These are phyloP conservation scores for Trimorus sp. DNA, from an alignment of 2,888 invertebrate species.

Conservation along the genomic window DNA sequence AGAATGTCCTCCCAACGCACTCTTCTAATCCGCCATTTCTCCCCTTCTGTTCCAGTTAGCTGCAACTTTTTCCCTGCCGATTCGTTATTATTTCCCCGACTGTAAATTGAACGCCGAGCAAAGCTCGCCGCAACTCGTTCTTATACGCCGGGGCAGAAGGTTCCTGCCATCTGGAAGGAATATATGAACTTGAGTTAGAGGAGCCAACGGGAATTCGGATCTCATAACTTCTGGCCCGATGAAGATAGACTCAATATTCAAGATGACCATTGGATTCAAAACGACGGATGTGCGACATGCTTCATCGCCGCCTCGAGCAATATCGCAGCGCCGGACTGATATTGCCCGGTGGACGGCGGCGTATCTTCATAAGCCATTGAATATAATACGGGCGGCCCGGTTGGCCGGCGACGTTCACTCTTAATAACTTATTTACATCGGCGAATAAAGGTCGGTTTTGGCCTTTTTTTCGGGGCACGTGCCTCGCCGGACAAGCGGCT, in stretches of 20 bases:
- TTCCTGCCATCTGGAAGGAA: slow-evolving; percentile 54
- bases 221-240: slow-evolving; percentile 81
- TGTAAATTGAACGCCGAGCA: slow-evolving; percentile 14
- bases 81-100: slow-evolving; percentile 4
- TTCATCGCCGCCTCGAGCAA: slow-evolving; percentile 81
- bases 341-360: slow-evolving; percentile 74
- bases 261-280: slow-evolving; percentile 79
- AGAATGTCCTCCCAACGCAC: neutral
- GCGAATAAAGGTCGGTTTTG: neutral
- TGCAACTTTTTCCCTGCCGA: too few relatives aligned
- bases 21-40: too few relatives aligned
- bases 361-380: slow-evolving; percentile 60
- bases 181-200: slow-evolving; percentile 66
- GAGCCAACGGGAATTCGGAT: slow-evolving; percentile 77
- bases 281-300: slow-evolving; percentile 80
- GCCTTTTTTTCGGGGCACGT: too few relatives aligned
- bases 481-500: slow-evolving; percentile 12
- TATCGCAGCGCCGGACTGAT: slow-evolving; percentile 81
- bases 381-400: slow-evolving; percentile 33
- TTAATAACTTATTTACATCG: slow-evolving; percentile 48
- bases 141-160: slow-evolving; percentile 17
- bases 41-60: too few relatives aligned
- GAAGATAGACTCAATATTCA: slow-evolving; percentile 81
- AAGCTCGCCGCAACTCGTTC: slow-evolving; percentile 15
- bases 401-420: slow-evolving; percentile 31